Percentiles rank a stretch among this genome's conserved stretches.
phyloP scores from a whole-genome alignment of 2,113 vertebrate genomes.

The Dermatemys mawii region DNA sequence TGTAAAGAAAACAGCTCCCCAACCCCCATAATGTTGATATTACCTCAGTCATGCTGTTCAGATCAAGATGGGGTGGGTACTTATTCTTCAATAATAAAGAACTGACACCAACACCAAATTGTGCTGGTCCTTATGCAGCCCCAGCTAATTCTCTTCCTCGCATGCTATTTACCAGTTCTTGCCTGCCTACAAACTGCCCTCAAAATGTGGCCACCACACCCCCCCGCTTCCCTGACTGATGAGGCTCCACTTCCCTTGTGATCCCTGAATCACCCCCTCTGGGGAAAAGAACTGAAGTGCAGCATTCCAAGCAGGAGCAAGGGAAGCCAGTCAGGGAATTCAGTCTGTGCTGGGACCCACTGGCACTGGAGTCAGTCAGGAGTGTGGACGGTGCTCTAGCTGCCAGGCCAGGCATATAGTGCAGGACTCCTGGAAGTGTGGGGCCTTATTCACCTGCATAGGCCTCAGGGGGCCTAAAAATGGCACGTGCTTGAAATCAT shows the following conservation, averaged over 20 bases:
- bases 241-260: not conserved
- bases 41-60: not conserved
- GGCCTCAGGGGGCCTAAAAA: not conserved
- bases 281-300: not conserved
- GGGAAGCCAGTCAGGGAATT: not conserved
- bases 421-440: not conserved
- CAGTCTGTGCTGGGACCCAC: not conserved
- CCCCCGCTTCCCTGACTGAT: not conserved
- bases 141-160: not conserved
- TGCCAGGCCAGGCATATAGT: not conserved
- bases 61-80: not conserved
- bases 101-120: not conserved
- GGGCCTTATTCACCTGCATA: not conserved
- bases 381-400: not conserved
- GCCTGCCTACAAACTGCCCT: not conserved
- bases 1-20: slow-evolving; percentile 8
- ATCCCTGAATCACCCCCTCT: rapidly evolving
- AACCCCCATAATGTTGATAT: not conserved
- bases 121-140: slow-evolving; percentile 5
- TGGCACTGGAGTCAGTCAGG: not conserved
- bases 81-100: slow-evolving; percentile 4
- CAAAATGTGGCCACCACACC: not conserved
- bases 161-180: not conserved
- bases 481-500: not conserved
- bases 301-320: not conserved